These are phyloP conservation scores for Theristicus caerulescens DNA, from an alignment of 2,113 vertebrate genomes.

Conservation along the genomic window DNA sequence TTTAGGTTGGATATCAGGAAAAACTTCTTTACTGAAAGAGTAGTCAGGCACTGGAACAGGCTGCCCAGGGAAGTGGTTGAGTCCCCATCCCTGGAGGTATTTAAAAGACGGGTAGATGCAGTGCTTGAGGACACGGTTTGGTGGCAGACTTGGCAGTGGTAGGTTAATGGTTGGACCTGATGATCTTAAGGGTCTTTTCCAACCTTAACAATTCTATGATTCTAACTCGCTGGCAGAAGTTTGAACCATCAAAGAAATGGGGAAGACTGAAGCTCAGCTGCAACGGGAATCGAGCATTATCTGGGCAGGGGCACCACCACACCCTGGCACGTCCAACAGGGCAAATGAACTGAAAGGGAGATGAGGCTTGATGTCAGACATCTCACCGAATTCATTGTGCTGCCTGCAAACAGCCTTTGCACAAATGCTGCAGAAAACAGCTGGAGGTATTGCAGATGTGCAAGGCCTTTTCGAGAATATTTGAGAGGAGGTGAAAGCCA, in stretches of 20 bases:
- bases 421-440: not conserved
- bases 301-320: not conserved
- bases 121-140: too few relatives aligned
- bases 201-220: too few relatives aligned
- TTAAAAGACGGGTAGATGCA: too few relatives aligned
- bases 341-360: not conserved
- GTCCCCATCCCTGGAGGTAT: too few relatives aligned
- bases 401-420: not conserved
- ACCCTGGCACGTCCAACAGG: not conserved
- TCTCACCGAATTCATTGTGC: not conserved
- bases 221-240: not conserved
- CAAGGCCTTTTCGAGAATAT: not conserved
- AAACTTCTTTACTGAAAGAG: too few relatives aligned
- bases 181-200: too few relatives aligned
- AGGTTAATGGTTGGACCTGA: too few relatives aligned
- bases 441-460: not conserved
- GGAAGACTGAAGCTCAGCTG: not conserved
- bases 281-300: rapidly evolving
- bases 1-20: too few relatives aligned
- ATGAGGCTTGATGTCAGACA: not conserved
- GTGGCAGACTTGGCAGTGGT: too few relatives aligned
- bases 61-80: too few relatives aligned
- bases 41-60: too few relatives aligned
- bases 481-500: not conserved
- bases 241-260: not conserved